Evolutionary conservation across 2,888 invertebrate species (phyloP).

Genomic region (Pyrrhia umbra): DNA sequence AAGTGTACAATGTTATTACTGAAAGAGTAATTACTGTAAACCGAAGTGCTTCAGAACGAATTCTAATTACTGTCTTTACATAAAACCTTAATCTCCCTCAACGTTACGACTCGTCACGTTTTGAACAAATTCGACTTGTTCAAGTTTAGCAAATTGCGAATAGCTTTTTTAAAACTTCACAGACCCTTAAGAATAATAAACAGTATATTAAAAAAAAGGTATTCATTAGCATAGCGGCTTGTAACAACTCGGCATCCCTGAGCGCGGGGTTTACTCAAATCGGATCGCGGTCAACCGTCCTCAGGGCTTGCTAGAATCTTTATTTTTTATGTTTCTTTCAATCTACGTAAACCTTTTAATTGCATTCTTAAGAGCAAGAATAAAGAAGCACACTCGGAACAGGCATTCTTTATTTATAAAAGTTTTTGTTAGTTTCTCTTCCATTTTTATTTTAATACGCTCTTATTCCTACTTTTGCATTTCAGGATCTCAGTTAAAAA

Average conservation of each 20-base stretch:
- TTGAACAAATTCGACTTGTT: slow-evolving; percentile 29
- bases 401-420: not conserved
- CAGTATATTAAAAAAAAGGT: slow-evolving; percentile 26
- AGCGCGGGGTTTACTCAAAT: not conserved
- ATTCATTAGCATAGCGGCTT: slow-evolving; percentile 12
- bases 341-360: not conserved
- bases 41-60: slow-evolving; percentile 9
- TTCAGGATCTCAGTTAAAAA: no score
- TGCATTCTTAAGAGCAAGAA: not conserved
- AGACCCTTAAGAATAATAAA: slow-evolving; percentile 37
- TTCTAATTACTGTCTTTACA: slow-evolving; percentile 21
- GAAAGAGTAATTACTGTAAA: slow-evolving; percentile 28
- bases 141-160: slow-evolving; percentile 35
- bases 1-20: not conserved
- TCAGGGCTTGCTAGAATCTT: not conserved
- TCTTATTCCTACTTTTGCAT: no score
- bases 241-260: not conserved
- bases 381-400: not conserved
- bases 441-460: no score
- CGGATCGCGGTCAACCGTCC: not conserved
- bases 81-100: slow-evolving; percentile 38
- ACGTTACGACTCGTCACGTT: slow-evolving; percentile 28
- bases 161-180: slow-evolving; percentile 34
- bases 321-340: not conserved
- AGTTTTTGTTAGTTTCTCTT: not conserved